Evolutionary conservation across 2,797 vertebrate genomes (phyloP).

Genomic region (Erpetoichthys calabaricus): DNA sequence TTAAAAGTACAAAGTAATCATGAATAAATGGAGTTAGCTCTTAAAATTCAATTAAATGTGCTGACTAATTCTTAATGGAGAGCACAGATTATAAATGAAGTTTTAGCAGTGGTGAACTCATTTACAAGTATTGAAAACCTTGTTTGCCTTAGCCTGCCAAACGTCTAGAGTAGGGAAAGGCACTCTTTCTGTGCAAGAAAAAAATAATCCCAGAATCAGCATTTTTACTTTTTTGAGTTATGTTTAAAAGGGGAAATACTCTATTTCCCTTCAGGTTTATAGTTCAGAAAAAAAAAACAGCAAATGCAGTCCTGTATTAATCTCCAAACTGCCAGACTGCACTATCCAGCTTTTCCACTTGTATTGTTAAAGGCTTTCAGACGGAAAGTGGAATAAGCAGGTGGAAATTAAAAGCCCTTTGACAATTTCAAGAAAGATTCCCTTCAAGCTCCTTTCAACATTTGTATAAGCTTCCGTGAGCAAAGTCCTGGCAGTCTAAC

Average conservation of each 20-base stretch:
- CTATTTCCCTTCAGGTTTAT: conserved; percentile 40
- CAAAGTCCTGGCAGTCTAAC: conserved; percentile 19
- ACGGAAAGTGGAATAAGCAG: conserved; percentile 59
- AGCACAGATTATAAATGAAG: conserved; percentile 16
- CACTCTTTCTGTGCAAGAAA: conserved; percentile 25
- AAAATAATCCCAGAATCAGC: conserved; percentile 28
- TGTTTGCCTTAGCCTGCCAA: conserved; percentile 32
- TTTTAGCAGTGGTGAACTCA: conserved; percentile 27
- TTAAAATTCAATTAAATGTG: conserved; percentile 4
- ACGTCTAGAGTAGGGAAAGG: conserved; percentile 28
- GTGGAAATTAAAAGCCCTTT: conserved; percentile 55
- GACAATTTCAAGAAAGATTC: conserved; percentile 43
- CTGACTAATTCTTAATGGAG: conserved; percentile 11
- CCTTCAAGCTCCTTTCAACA: conserved; percentile 35
- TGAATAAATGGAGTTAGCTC: neutral
- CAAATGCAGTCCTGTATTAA: conserved; percentile 57
- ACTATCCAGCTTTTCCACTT: conserved; percentile 41
- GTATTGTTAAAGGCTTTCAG: conserved; percentile 60
- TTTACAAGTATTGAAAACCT: conserved; percentile 28
- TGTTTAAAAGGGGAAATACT: conserved; percentile 23
- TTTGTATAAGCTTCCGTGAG: conserved; percentile 39
- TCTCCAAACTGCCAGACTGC: conserved; percentile 37
- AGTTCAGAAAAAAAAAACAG: conserved; percentile 50
- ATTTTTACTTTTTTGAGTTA: conserved; percentile 26
- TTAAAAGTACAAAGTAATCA: conserved; percentile 22